Base-by-base conservation (phyloP, 2,888 invertebrate species). In the Thecophora atra region DNA sequence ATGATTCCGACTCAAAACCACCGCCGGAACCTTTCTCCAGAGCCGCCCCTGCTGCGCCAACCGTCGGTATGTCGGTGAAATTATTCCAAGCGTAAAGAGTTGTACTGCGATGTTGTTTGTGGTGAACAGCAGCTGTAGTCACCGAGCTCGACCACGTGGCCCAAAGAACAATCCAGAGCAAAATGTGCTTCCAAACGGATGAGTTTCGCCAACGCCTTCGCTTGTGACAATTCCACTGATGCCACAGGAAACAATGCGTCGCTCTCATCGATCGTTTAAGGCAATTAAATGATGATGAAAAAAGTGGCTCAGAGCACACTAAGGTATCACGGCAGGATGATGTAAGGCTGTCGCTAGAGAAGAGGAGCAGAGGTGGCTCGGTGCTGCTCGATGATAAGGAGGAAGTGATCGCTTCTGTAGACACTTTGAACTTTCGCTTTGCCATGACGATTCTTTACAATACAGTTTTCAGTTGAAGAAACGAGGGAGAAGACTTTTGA, bases 61-160 rank as follows among this genome's bases (percentile, higher is more conserved):
- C 52, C 17, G 52, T 37, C 47, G 78, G 78, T 72, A 80, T 71
- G 72, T 83, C 80, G 71, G 81, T 79, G 21, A 83, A 79, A 58
- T 82, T 83, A 76, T 83, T 83, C 73, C 80, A 80, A 54, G 81
- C 79, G 71, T 78, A 81, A 64, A 82, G 76, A 6, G 79, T 79
- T 73, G 79, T 78, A 71, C 78, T 82, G 75, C 81, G 81, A 72
- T 80, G 77, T 69, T 82, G 79, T 74, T 81, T 82, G 64, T 79
- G 79, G 76, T 75, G 74, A 19, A 74, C 42, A 11, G 75, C 65
- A 69, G 74, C 74, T 69, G 64, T 67, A 63, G 76, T 62, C 60
- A 28, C 11, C 1, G 19, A 13, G 58, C 71, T 47, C 15, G 66
- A 68, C 70, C 19, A 72, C 44, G 72, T 47, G 0, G 65, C 42